Conservation (phyloP, 2,888 invertebrate species). For the Hemaris fuciformis region DNA sequence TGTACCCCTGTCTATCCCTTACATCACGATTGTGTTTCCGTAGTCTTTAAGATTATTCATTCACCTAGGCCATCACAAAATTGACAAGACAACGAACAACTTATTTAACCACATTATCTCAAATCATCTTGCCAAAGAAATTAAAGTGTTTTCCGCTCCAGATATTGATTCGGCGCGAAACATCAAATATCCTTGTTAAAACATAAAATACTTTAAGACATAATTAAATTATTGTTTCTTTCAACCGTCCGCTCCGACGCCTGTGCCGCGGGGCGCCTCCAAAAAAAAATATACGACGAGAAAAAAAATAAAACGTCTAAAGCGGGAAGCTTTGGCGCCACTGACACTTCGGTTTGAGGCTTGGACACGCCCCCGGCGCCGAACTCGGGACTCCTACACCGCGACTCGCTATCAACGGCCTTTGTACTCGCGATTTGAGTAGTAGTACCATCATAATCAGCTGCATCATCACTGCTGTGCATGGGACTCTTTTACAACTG, state of each 20-base stretch:
- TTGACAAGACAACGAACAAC: no score
- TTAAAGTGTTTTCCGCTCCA: no score
- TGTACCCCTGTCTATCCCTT: no score
- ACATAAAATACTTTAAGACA: slow-evolving; percentile 20
- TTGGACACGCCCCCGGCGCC: slow-evolving; percentile 67
- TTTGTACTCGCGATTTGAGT: not conserved
- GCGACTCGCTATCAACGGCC: not conserved
- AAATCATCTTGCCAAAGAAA: no score
- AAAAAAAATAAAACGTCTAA: slow-evolving; percentile 58
- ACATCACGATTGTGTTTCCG: no score
- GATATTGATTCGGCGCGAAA: not conserved
- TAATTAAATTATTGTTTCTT: slow-evolving; percentile 17
- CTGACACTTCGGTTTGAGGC: slow-evolving; percentile 56
- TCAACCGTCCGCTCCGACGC: slow-evolving; percentile 43
- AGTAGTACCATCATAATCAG: no score
- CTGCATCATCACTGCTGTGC: no score
- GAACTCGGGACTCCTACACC: slow-evolving; percentile 19
- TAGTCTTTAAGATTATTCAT: no score
- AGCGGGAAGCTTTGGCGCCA: slow-evolving; percentile 67
- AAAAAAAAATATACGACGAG: slow-evolving; percentile 37
- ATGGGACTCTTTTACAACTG: no score
- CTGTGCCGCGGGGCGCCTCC: slow-evolving; percentile 56
- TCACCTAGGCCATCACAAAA: no score
- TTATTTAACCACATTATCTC: no score
- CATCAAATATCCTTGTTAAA: slow-evolving; percentile 9